phyloP scores from a whole-genome alignment of 2,888 invertebrate species.

The Nymphalis polychloros region DNA sequence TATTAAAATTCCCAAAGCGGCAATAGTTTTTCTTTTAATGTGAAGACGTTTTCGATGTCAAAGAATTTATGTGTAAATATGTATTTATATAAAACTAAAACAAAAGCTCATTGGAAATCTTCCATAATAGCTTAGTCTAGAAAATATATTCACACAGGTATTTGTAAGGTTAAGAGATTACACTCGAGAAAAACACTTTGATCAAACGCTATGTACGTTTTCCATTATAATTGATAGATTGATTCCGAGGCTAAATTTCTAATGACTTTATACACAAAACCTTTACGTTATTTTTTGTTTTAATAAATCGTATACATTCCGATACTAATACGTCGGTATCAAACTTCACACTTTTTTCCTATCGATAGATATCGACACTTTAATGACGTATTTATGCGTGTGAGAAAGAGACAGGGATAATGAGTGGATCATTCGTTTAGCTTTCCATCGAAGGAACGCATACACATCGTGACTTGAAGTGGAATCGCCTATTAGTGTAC shows the following conservation, averaged over 20 bases:
- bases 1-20: conserved; percentile 12
- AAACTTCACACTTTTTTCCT: conserved; percentile 9
- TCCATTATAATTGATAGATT: not conserved
- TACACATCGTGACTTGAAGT: conserved; percentile 66
- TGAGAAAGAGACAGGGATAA: conserved; percentile 15
- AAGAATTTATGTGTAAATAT: not conserved
- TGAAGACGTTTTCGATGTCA: not conserved
- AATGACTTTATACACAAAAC: not conserved
- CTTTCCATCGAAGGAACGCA: conserved; percentile 49
- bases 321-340: not conserved
- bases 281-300: not conserved
- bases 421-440: conserved; percentile 33
- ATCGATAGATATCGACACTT: conserved; percentile 1
- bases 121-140: not conserved
- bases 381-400: conserved; percentile 5
- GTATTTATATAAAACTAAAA: not conserved
- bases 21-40: conserved; percentile 9
- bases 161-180: not conserved
- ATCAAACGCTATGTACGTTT: not conserved
- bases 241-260: not conserved
- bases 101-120: too few relatives aligned
- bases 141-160: not conserved
- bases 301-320: not conserved
- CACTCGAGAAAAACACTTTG: not conserved
- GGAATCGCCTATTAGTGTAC: conserved; percentile 64